phyloP scores from a whole-genome alignment of 2,797 vertebrate genomes.

The Clarias fuscus region DNA sequence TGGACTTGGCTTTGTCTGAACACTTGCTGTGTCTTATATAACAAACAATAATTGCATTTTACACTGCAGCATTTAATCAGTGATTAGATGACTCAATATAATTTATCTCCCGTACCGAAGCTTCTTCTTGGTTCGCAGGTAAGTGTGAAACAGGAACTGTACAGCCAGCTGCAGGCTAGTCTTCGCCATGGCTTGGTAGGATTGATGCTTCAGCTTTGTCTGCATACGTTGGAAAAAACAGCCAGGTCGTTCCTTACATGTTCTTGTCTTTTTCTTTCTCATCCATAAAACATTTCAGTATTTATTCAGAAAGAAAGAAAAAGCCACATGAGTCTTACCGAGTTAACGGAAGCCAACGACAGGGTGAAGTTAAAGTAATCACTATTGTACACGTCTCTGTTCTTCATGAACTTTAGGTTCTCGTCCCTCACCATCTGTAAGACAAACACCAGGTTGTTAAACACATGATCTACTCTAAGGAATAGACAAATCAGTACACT shows the following conservation, averaged over 20 bases:
- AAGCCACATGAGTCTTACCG: slow-evolving; percentile 73
- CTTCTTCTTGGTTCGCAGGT: slow-evolving; percentile 97
- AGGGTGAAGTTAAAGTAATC: slow-evolving; percentile 99
- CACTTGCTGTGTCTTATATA: too few species aligned
- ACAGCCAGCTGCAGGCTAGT: slow-evolving; percentile 93
- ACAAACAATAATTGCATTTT: too few species aligned
- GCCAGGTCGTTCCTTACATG: neutral
- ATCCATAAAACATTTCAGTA: neutral
- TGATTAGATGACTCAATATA: neutral
- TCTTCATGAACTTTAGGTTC: slow-evolving; percentile 99
- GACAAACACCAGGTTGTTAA: neutral
- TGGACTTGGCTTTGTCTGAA: neutral
- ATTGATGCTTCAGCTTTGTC: slow-evolving; percentile 95
- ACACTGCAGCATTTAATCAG: neutral
- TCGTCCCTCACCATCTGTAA: slow-evolving; percentile 95
- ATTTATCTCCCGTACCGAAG: slow-evolving; percentile 78
- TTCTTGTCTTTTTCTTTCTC: neutral
- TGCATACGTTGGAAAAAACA: slow-evolving; percentile 60
- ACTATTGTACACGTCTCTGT: slow-evolving; percentile 95
- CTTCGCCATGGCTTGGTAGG: slow-evolving; percentile 94
- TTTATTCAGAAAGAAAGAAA: neutral
- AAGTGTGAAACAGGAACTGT: slow-evolving; percentile 97
- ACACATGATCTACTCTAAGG: neutral
- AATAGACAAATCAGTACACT: neutral
- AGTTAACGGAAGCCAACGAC: slow-evolving; percentile 93